Percentiles rank a stretch among this genome's conserved stretches.
These are phyloP conservation scores for Bradysia coprophila DNA, from an alignment of 1,140 invertebrate genomes.

Conservation along the genomic window DNA sequence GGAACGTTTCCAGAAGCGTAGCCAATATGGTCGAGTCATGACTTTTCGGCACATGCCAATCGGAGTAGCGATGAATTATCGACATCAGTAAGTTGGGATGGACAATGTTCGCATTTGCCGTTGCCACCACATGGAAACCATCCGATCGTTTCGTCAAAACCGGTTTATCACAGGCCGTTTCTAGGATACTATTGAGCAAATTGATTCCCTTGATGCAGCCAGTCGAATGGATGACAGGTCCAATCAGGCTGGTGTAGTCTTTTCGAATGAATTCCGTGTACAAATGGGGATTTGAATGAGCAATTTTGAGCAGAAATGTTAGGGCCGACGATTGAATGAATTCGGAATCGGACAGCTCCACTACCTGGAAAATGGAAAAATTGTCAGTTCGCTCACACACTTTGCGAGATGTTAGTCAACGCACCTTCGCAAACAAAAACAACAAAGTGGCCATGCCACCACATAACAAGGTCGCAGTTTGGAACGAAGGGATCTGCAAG, in stretches of 20 bases:
- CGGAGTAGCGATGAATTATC: slow-evolving; percentile 18
- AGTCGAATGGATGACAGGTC: slow-evolving; percentile 20
- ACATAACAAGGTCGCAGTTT: slow-evolving; percentile 14
- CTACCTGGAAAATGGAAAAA: slow-evolving; percentile 7
- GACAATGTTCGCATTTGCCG: slow-evolving; percentile 12
- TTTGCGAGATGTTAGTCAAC: too few relatives aligned
- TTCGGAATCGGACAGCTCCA: slow-evolving; percentile 14
- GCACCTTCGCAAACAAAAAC: slow-evolving; percentile 19
- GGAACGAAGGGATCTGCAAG: slow-evolving; percentile 14
- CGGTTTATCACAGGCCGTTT: slow-evolving; percentile 17
- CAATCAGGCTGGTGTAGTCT: slow-evolving; percentile 17
- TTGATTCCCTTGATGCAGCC: slow-evolving; percentile 18
- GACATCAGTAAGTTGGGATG: slow-evolving; percentile 16
- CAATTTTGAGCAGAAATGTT: slow-evolving; percentile 15
- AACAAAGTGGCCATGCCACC: slow-evolving; percentile 18
- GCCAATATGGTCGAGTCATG: slow-evolving; percentile 16
- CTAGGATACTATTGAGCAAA: slow-evolving; percentile 16
- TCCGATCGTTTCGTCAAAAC: slow-evolving; percentile 15
- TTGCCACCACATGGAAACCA: slow-evolving; percentile 13
- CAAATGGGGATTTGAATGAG: slow-evolving; percentile 15
- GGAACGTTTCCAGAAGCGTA: slow-evolving; percentile 26
- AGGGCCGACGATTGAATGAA: slow-evolving; percentile 15
- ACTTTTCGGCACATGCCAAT: slow-evolving; percentile 18
- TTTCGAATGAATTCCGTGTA: slow-evolving; percentile 20
- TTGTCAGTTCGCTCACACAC: too few relatives aligned